Base-by-base conservation (phyloP, 1,140 invertebrate species). In the Drosophila ironensis region DNA sequence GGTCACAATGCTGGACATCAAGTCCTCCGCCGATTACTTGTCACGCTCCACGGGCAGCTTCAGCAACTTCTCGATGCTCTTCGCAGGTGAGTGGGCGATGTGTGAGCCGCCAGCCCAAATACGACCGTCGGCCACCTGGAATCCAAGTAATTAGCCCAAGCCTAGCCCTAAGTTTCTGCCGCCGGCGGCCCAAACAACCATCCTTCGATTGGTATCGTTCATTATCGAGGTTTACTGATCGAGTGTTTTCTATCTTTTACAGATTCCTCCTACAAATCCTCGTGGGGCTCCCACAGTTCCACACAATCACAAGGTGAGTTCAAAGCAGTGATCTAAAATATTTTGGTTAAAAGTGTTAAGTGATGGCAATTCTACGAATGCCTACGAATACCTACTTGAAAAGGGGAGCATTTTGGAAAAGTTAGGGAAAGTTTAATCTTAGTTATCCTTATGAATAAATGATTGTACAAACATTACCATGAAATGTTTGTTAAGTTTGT, bases 31-130 rank as follows among this genome's bases (percentile, higher is more conserved):
- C 82, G 93, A 94, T 92, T 94, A 94, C 89, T 91, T 94, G 78
- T 93, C 92, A 91, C 92, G 93, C 89, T 93, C 93, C 88, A 86
- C 88, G 54, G 93, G 93, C 84, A 93, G 93, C 46, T 94, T 94
- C 90, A 93, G 93, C 90, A 93, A 94, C 89, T 94, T 94, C 91
- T 94, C 93, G 90, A 94, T 94, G 93, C 91, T 94, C 76, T 94
- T 94, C 91, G 93, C 92, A 89, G 93, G 93, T 94, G 92, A 92
- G 91, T 91, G 75, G 75, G 71, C 74, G 63, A 61, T 80, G 80
- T 84, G 74, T 80, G 80, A 87, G 53, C 72, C 77, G 53, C 72
- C 77, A 70, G 57, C 73, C 78, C 71, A n/a, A n/a, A n/a, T n/a
- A n/a, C n/a, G 77, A 70, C 82, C 72, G 57, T 70, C 73, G 75